Evolutionary conservation across 1,140 invertebrate species (phyloP).

Genomic region (Drosophila biarmipes): DNA sequence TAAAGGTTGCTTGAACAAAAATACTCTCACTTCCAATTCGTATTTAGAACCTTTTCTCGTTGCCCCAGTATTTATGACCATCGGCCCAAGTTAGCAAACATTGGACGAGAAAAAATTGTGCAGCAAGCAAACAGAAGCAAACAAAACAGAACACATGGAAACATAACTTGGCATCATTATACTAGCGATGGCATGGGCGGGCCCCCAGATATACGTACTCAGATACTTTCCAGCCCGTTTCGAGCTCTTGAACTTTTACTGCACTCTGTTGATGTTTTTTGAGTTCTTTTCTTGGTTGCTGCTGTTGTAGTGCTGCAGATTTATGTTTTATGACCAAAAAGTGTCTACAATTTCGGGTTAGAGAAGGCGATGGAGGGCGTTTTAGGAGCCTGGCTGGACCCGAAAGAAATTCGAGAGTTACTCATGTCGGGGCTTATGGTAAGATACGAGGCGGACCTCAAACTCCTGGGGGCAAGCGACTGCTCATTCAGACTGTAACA

Average conservation of each 20-base stretch:
- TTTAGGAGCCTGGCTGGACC: constrained; percentile 7
- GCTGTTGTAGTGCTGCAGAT: constrained; percentile 53
- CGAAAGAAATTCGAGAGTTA: constrained; percentile 32
- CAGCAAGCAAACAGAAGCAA: constrained; percentile 30
- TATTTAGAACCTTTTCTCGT: constrained; percentile 19
- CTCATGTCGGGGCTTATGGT: constrained; percentile 37
- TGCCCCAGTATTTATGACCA: constrained; percentile 63
- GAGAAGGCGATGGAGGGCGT: constrained; percentile 12
- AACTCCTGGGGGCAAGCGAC: background rate
- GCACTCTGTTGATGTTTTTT: constrained; percentile 44
- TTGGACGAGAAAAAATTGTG: constrained; percentile 38
- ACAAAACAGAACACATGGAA: constrained; percentile 52
- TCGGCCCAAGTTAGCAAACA: constrained; percentile 65
- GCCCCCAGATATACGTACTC: constrained; percentile 15
- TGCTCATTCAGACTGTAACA: background rate
- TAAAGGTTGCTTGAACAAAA: background rate
- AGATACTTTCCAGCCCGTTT: constrained; percentile 44
- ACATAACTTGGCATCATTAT: constrained; percentile 71
- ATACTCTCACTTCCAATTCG: constrained; percentile 18
- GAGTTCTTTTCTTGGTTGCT: constrained; percentile 16
- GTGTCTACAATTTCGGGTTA: constrained; percentile 44
- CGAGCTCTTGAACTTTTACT: constrained; percentile 59
- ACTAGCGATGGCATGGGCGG: constrained; percentile 16
- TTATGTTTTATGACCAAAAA: constrained; percentile 69
- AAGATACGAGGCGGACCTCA: constrained; percentile 21